phyloP scores from a whole-genome alignment of 2,113 vertebrate species.

The Calonectris borealis region DNA sequence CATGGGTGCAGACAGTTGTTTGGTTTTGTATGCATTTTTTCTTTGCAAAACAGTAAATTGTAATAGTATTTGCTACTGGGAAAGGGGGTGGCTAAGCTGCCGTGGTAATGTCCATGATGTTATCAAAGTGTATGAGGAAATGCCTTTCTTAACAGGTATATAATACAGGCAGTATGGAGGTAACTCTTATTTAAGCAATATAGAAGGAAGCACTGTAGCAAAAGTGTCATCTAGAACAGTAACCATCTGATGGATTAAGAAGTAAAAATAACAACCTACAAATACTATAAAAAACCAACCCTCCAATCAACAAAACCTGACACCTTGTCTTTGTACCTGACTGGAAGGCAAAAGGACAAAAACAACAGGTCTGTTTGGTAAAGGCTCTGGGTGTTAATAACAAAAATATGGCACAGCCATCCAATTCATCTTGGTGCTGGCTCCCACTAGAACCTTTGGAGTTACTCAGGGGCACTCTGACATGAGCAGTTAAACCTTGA shows the following conservation, averaged over 20 bases:
- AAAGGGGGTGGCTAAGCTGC: background rate
- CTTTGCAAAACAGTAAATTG: conserved; percentile 12
- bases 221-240: background rate
- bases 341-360: background rate
- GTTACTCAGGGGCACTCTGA: background rate
- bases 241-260: background rate
- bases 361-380: background rate
- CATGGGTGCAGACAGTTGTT: background rate
- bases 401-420: background rate
- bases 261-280: background rate
- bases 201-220: background rate
- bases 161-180: background rate
- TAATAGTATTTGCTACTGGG: background rate
- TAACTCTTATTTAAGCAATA: background rate
- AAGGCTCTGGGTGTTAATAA: background rate
- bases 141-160: background rate
- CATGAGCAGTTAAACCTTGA: background rate
- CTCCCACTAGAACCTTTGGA: background rate
- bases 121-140: background rate
- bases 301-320: background rate
- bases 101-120: background rate
- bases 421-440: background rate
- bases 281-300: background rate
- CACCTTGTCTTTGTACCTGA: background rate
- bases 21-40: background rate